These are phyloP conservation scores for Pagetopsis macropterus DNA, from an alignment of 2,797 vertebrate species.

Conservation along the genomic window DNA sequence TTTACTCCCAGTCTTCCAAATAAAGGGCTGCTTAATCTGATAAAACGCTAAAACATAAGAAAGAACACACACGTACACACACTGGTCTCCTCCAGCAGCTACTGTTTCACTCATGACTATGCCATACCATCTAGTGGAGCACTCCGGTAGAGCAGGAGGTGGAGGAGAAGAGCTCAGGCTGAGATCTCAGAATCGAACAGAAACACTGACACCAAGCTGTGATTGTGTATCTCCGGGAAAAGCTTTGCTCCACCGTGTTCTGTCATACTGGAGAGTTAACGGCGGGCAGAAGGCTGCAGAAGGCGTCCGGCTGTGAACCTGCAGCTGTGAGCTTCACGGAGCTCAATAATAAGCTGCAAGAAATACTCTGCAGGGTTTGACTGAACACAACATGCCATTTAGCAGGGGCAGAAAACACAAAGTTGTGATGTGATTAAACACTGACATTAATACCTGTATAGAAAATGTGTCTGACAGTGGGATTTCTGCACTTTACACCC, in stretches of 20 bases:
- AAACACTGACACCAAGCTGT: conserved; percentile 19
- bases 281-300: not conserved
- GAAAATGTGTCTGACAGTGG: not conserved
- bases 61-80: not conserved
- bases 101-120: conserved; percentile 70
- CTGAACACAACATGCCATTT: conserved; percentile 2
- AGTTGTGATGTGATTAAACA: not conserved
- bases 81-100: conserved; percentile 1
- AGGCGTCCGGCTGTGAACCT: not conserved
- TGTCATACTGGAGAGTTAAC: not conserved
- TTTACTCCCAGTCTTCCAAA: conserved; percentile 54
- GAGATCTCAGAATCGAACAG: conserved; percentile 22
- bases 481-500: conserved; percentile 18
- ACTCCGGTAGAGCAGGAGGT: conserved; percentile 61
- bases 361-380: conserved; percentile 5
- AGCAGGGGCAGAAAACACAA: conserved; percentile 12
- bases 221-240: not conserved
- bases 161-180: conserved; percentile 4
- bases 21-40: conserved; percentile 61
- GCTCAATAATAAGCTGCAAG: conserved; percentile 8
- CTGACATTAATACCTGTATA: conserved; percentile 4
- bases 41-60: conserved; percentile 54
- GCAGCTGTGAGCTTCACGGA: not conserved
- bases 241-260: not conserved
- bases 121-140: conserved; percentile 84